Evolutionary conservation across 2,113 vertebrate genomes (phyloP).

Genomic region (Fulmarus glacialis): DNA sequence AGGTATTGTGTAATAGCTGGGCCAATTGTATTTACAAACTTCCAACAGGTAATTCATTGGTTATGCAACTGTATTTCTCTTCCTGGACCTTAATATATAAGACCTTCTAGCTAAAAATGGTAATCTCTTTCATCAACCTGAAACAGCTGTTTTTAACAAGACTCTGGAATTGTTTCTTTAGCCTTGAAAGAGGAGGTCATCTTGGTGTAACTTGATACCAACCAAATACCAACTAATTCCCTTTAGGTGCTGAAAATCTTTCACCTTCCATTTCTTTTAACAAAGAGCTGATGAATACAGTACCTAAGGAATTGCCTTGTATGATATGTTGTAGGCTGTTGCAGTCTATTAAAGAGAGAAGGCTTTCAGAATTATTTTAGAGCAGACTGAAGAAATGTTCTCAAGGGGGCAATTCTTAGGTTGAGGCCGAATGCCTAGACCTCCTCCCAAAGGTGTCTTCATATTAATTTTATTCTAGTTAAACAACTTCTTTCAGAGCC

Average conservation of each 20-base stretch:
- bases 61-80: fast-evolving
- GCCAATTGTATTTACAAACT: fast-evolving
- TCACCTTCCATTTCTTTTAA: neutral
- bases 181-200: fast-evolving
- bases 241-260: neutral
- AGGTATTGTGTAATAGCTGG: fast-evolving
- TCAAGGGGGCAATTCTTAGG: neutral
- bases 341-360: neutral
- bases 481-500: neutral
- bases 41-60: fast-evolving
- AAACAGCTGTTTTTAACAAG: neutral
- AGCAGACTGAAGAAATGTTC: neutral
- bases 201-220: fast-evolving
- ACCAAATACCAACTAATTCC: fast-evolving
- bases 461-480: neutral
- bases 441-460: neutral
- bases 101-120: fast-evolving
- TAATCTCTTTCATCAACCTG: fast-evolving
- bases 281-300: neutral
- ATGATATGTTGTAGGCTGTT: fast-evolving
- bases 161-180: fast-evolving
- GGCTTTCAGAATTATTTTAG: neutral
- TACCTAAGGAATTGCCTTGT: fast-evolving
- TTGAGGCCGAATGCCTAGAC: neutral
- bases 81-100: fast-evolving